Base-by-base conservation (phyloP, 2,113 vertebrate species). In the Arenaria interpres region DNA sequence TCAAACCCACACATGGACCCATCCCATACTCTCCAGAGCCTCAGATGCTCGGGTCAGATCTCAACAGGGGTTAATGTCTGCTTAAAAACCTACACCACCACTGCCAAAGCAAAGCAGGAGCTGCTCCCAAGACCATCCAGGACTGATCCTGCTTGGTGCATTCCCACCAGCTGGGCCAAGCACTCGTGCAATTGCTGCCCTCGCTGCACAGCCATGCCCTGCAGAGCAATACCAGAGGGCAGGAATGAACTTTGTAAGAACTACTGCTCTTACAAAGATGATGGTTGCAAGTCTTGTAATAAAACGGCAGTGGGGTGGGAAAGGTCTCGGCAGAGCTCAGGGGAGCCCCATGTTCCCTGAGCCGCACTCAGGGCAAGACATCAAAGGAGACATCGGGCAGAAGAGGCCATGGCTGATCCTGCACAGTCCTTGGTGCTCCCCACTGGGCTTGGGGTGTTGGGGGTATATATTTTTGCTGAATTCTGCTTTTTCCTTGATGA, bases 301-400 rank as follows among this genome's bases (percentile, higher is more conserved):
- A 45, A 68, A 79, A 54, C 48, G 18, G 30, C 53, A 45, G 24
- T 0, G 45, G 80, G 46, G 39, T 9, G 45, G 24, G 50, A 94
- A 76, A 88, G 20, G 68, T 30, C 51, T 22, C n/a, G 0, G 7
- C 1, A 2, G 51, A 77, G 43, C 80, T 48, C 63, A 4, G 27
- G n/a, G 37, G 25, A 80, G 41, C 3, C 45, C 22, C 59, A 22
- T 0, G 1, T 35, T 73, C 41, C 57, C 41, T 5, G 11, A 41
- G 28, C 46, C 2, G 2, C 0, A 2, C 8, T 1, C 1, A 2
- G 27, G n/a, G 27, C n/a, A 8, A 54, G 53, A 54, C 53, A 54
- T 30, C 1, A 4, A 56, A 78, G 30, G n/a, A 68, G 69, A 39
- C 3, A 23, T n/a, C 12, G 5, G 1, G 10, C 32, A 45, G 73